Evolutionary conservation across 2,113 vertebrate species (phyloP).

Genomic region (Okapia johnstoni): DNA sequence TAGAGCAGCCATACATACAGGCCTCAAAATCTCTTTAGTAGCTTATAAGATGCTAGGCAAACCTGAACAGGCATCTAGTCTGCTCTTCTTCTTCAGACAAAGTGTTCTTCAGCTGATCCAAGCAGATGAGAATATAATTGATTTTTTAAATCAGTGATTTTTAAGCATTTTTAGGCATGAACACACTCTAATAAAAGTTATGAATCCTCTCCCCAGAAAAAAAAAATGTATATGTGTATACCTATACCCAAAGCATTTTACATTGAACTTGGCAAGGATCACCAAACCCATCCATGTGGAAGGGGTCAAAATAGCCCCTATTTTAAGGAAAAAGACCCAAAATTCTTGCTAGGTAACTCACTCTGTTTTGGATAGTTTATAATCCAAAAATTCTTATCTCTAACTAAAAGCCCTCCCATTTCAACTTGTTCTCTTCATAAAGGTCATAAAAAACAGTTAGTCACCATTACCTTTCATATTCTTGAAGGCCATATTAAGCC

Average conservation of each 20-base stretch:
- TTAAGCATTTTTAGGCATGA: background rate
- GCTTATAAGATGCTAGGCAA: background rate
- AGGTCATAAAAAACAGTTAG: slow-evolving; percentile 45
- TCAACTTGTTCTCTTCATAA: slow-evolving; percentile 31
- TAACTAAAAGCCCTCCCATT: slow-evolving; percentile 28
- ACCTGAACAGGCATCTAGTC: background rate
- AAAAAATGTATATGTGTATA: background rate
- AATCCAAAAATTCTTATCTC: slow-evolving; percentile 55
- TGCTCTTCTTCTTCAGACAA: background rate
- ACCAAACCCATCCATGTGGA: background rate
- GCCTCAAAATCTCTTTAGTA: slow-evolving; percentile 7
- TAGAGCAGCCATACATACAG: background rate
- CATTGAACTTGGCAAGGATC: background rate
- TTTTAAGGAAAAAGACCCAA: slow-evolving; percentile 13
- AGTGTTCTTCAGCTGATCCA: background rate
- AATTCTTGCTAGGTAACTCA: slow-evolving; percentile 7
- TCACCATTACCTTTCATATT: slow-evolving; percentile 51
- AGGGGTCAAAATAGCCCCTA: background rate
- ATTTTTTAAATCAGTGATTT: background rate
- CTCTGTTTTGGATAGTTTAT: slow-evolving; percentile 13
- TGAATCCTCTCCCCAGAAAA: background rate
- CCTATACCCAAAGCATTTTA: background rate
- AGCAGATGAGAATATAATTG: slow-evolving; percentile 20
- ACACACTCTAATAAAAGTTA: background rate
- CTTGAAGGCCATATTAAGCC: slow-evolving; percentile 54